Conservation (phyloP, 1,140 invertebrate genomes). For the Calliphora vicina region DNA sequence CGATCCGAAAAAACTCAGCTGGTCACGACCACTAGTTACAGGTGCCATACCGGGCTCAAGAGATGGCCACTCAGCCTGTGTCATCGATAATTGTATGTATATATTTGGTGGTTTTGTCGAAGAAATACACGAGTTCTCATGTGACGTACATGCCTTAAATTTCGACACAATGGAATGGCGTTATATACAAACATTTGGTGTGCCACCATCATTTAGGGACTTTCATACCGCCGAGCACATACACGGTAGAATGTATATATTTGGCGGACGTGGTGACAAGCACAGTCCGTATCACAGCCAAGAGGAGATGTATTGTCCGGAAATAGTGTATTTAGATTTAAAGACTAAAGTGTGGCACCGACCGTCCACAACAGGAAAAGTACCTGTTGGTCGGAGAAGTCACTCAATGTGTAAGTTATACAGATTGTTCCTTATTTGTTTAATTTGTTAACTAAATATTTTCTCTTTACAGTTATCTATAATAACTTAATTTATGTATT, state of each 20-base stretch:
- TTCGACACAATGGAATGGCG: slow-evolving; percentile 78
- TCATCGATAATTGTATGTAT: slow-evolving; percentile 83
- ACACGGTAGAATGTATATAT: slow-evolving; percentile 81
- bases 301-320: slow-evolving; percentile 80
- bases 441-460: slow-evolving; percentile 20
- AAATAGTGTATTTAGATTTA: slow-evolving; percentile 80
- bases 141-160: slow-evolving; percentile 80
- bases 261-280: slow-evolving; percentile 81
- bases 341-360: slow-evolving; percentile 73
- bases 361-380: slow-evolving; percentile 67
- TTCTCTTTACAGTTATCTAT: slow-evolving; percentile 73
- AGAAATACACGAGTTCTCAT: slow-evolving; percentile 78
- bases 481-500: slow-evolving; percentile 83
- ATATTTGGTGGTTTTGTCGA: slow-evolving; percentile 91
- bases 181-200: slow-evolving; percentile 69
- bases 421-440: no score
- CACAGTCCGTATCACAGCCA: slow-evolving; percentile 71
- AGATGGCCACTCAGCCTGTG: slow-evolving; percentile 90
- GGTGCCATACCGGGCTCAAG: slow-evolving; percentile 79
- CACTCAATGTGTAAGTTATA: slow-evolving; percentile 86
- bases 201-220: slow-evolving; percentile 78
- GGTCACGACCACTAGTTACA: slow-evolving; percentile 71
- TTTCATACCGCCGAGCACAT: slow-evolving; percentile 86
- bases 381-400: slow-evolving; percentile 79
- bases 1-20: slow-evolving; percentile 75